A percentile compares a stretch with the other conserved stretches of the same genome.
Evolutionary conservation across 1,140 invertebrate genomes (phyloP).

Genomic region (Colletes gigas): DNA sequence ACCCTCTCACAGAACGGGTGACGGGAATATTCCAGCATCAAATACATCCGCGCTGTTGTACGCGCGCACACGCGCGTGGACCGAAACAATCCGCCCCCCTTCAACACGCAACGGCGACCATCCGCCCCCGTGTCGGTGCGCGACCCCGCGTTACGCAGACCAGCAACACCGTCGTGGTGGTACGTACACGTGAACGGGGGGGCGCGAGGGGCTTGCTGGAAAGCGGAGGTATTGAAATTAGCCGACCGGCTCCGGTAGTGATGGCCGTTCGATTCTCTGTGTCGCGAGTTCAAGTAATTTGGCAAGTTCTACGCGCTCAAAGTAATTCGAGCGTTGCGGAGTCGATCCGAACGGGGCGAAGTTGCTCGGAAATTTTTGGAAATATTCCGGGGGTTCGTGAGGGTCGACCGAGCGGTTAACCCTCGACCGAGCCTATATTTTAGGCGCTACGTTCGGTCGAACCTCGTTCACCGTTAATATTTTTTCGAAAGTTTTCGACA

Average conservation of each 20-base stretch:
- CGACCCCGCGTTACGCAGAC: not conserved
- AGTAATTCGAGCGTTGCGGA: constrained; percentile 19
- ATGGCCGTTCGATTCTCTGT: constrained; percentile 49
- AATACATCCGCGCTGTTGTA: constrained; percentile 60
- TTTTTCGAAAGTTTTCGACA: too few relatives aligned
- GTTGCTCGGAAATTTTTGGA: not conserved
- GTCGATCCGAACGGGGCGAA: not conserved
- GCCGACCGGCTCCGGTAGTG: constrained; percentile 60
- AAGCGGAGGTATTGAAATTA: constrained; percentile 73
- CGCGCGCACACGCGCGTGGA: constrained; percentile 54
- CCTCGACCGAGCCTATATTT: too few relatives aligned
- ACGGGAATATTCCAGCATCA: constrained; percentile 57
- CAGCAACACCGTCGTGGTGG: constrained; percentile 15
- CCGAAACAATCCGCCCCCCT: constrained; percentile 59
- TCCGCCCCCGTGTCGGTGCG: constrained; percentile 36
- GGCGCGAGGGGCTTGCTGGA: not conserved
- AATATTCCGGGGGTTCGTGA: not conserved
- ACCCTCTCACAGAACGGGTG: constrained; percentile 24
- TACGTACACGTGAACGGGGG: constrained; percentile 38
- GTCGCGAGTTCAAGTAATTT: constrained; percentile 51
- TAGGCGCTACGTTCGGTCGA: too few relatives aligned
- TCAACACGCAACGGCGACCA: constrained; percentile 49
- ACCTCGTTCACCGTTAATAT: too few relatives aligned
- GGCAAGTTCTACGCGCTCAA: constrained; percentile 21
- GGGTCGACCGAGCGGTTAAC: not conserved